These are phyloP conservation scores for Spinus pinus DNA, from an alignment of 2,797 vertebrate species.

Conservation along the genomic window DNA sequence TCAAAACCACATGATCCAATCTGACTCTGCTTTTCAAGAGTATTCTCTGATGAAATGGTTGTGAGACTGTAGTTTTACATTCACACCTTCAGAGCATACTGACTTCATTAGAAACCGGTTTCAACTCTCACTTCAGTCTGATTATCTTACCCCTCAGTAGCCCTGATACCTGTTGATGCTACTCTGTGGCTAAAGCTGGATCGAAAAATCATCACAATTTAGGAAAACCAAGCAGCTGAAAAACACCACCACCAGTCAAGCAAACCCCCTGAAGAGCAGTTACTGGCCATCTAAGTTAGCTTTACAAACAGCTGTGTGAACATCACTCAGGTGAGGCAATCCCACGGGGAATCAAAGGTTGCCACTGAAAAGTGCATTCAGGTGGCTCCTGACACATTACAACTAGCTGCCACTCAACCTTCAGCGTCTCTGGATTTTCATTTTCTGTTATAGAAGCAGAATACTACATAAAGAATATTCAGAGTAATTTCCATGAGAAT, in stretches of 20 bases:
- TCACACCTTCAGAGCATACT: background rate
- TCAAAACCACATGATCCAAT: background rate
- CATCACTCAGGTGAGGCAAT: background rate
- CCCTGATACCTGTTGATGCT: background rate
- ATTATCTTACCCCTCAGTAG: background rate
- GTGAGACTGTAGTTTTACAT: background rate
- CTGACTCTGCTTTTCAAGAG: background rate
- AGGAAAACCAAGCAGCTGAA: background rate
- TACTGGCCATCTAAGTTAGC: background rate
- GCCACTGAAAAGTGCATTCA: background rate
- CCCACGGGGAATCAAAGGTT: background rate
- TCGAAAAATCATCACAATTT: background rate
- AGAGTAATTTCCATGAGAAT: background rate
- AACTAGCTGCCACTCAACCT: background rate
- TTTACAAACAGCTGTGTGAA: background rate
- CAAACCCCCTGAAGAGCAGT: background rate
- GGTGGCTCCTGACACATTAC: background rate
- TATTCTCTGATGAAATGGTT: background rate
- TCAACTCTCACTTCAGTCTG: background rate
- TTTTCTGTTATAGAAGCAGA: background rate
- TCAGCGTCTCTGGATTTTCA: background rate
- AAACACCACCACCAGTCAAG: background rate
- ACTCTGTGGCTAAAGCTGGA: background rate
- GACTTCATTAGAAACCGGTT: background rate
- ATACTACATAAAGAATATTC: background rate